Evolutionary conservation across 2,888 invertebrate genomes (phyloP), one percentile per base, ranked within the genome.

Genomic region (Synergus laeviventris): DNA sequence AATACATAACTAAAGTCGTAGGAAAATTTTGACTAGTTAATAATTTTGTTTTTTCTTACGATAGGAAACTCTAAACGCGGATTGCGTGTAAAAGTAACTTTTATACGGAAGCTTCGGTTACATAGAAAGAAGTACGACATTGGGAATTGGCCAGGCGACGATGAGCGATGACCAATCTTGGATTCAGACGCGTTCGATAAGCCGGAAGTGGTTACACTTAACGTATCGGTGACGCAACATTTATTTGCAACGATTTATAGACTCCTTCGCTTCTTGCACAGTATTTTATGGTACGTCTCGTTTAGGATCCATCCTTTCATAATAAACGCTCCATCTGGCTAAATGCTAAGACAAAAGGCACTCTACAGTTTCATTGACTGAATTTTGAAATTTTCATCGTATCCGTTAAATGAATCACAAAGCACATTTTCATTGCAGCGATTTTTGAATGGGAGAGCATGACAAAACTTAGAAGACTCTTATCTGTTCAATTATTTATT

Each of bases 161-260:
- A 81, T 79, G 75, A 75, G 21, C 66, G 59, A 74, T 75, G 70
- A 73, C 84, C 84, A 81, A 83, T 82, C 84, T 83, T 79, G 84
- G 79, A 81, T 66, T 66, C 70, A 49, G 73, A 78, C 84, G 78
- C 81, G 80, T 84, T 84, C 83, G 85, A 82, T 82, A 82, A 80
- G 80, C 84, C 84, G 84, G 84, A 84, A 84, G 77, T 75, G 83
- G 83, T 84, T 84, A 84, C 80, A 81, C 77, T 77, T 78, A 77
- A 78, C 77, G 76, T 80, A 81, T 84, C 81, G 83, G 70, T 76
- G 82, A 79, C 80, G 81, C 82, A 80, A 79, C 79, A 76, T 81
- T 80, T 82, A 83, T 79, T 80, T 80, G 70, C 73, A 16, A 83
- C 82, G 82, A 70, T 60, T 70, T 70, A 70, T 70, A 70, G 70